Evolutionary conservation across 2,888 invertebrate species (phyloP).

Genomic region (Napeogenes sylphis): DNA sequence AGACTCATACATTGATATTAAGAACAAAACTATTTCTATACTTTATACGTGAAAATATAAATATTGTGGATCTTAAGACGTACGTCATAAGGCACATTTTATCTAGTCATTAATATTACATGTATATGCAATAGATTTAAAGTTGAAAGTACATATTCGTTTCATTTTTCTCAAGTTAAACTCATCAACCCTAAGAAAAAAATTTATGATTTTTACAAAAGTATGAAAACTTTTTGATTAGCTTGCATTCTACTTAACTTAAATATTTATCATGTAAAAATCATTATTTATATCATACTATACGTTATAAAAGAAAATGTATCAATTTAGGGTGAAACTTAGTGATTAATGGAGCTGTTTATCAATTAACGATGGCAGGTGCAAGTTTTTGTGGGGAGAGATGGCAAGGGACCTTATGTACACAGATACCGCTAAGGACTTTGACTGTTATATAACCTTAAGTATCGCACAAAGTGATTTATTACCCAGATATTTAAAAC

Average conservation of each 20-base stretch:
- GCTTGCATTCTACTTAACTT: too few species aligned
- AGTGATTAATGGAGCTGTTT: conserved; percentile 68
- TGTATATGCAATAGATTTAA: neutral
- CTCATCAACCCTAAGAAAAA: too few species aligned
- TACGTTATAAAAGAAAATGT: conserved; percentile 16
- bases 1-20: conserved; percentile 60
- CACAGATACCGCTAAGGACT: conserved; percentile 4
- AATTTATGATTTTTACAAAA: too few species aligned
- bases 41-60: neutral
- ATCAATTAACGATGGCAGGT: conserved; percentile 71
- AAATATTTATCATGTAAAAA: too few species aligned
- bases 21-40: conserved; percentile 39
- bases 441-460: conserved; percentile 1
- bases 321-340: conserved; percentile 43
- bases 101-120: neutral
- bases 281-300: neutral
- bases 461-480: neutral
- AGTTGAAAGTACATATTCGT: neutral
- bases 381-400: conserved; percentile 53
- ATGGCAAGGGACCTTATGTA: conserved; percentile 36
- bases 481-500: neutral
- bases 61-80: neutral
- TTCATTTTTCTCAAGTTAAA: too few species aligned
- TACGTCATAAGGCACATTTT: neutral
- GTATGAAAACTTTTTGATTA: too few species aligned